Conservation (phyloP, 2,113 vertebrate genomes). For the Equus przewalskii region DNA sequence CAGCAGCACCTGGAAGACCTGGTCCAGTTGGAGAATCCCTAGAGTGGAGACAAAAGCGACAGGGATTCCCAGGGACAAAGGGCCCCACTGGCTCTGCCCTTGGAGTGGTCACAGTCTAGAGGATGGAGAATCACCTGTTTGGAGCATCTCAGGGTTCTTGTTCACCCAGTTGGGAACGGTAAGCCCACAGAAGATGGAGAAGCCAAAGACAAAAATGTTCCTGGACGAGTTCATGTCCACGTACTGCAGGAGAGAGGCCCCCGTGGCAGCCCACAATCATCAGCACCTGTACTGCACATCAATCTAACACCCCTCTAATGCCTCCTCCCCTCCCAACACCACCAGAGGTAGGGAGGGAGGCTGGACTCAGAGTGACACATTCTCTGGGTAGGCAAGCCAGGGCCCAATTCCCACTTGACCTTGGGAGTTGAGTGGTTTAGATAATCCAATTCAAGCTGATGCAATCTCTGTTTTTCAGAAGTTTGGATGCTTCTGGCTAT, state of each 20-base stretch:
- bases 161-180: slow-evolving; percentile 95
- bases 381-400: not conserved
- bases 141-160: slow-evolving; percentile 89
- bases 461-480: not conserved
- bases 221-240: slow-evolving; percentile 97
- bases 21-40: slow-evolving; percentile 94
- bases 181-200: slow-evolving; percentile 95
- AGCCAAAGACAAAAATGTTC: slow-evolving; percentile 98
- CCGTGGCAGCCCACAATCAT: rapidly evolving
- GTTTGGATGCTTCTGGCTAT: not conserved
- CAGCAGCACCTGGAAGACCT: slow-evolving; percentile 95
- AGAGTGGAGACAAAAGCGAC: slow-evolving; percentile 56
- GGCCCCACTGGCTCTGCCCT: rapidly evolving
- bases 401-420: not conserved
- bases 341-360: not conserved
- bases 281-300: rapidly evolving
- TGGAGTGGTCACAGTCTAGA: too few relatives aligned
- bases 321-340: not conserved
- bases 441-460: not conserved
- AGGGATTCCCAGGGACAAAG: not conserved
- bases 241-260: slow-evolving; percentile 88
- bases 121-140: slow-evolving; percentile 90
- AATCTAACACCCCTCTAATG: not conserved
- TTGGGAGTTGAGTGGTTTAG: not conserved
- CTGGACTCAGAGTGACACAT: not conserved